Percentiles rank a stretch among this genome's conserved stretches.
These are phyloP conservation scores for Parasteatoda lunata DNA, from an alignment of 2,888 invertebrate genomes.

Conservation along the genomic window DNA sequence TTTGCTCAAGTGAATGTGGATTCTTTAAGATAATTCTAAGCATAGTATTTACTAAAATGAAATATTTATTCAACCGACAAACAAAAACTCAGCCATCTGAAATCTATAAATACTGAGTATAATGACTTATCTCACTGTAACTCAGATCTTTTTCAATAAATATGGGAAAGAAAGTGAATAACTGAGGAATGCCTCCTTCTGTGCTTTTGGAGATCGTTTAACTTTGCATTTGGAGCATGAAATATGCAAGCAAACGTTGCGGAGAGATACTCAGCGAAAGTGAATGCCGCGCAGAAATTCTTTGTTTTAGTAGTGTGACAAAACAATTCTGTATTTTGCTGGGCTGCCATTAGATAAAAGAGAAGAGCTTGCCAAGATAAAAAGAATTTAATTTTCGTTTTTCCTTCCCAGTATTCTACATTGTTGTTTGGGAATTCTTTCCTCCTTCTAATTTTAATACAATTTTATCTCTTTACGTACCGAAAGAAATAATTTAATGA, in stretches of 20 bases:
- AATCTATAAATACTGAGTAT: background rate
- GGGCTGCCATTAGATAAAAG: background rate
- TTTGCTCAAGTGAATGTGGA: too few relatives aligned
- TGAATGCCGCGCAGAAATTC: constrained; percentile 57
- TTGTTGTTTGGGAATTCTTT: background rate
- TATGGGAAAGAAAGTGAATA: constrained; percentile 35
- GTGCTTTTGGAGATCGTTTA: constrained; percentile 55
- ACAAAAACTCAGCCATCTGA: too few relatives aligned
- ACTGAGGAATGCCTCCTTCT: constrained; percentile 46
- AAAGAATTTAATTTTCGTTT: too few relatives aligned
- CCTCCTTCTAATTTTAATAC: too few relatives aligned
- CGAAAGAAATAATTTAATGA: too few relatives aligned
- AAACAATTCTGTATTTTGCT: background rate
- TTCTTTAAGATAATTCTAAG: too few relatives aligned
- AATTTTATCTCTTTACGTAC: too few relatives aligned
- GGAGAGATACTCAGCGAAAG: constrained; percentile 43
- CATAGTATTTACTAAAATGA: too few relatives aligned
- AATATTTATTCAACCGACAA: too few relatives aligned
- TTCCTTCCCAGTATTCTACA: background rate
- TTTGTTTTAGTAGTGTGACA: constrained; percentile 1
- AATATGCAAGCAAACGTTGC: constrained; percentile 61
- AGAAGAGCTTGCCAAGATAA: background rate
- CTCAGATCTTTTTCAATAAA: background rate
- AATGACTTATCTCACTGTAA: constrained; percentile 18
- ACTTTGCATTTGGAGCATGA: constrained; percentile 64